These are phyloP conservation scores for Bubalus kerabau DNA, from an alignment of 2,113 vertebrate genomes.

Conservation along the genomic window DNA sequence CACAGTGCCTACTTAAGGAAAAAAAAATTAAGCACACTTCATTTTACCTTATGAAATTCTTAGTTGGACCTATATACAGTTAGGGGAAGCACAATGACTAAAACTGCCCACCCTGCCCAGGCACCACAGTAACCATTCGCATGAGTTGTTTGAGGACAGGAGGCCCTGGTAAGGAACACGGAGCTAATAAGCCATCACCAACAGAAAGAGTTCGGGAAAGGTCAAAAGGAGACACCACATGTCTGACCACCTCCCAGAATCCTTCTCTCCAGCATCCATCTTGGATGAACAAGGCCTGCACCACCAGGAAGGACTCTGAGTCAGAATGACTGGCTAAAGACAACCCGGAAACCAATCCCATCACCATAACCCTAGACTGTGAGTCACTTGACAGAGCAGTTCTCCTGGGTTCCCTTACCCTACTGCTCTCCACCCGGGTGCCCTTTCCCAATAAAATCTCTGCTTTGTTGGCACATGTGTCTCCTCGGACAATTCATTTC, in stretches of 20 bases:
- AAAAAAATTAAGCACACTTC: neutral
- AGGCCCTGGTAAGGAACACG: neutral
- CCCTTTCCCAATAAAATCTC: neutral
- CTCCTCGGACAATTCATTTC: neutral
- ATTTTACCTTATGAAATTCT: conserved; percentile 10
- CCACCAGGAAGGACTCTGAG: neutral
- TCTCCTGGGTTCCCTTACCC: neutral
- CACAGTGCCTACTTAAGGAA: neutral
- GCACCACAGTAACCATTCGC: neutral
- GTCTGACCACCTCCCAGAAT: neutral
- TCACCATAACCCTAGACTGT: neutral
- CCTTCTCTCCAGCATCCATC: neutral
- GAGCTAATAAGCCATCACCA: neutral
- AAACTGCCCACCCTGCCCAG: neutral
- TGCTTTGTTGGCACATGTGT: neutral
- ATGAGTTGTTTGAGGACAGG: neutral
- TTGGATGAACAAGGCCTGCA: neutral
- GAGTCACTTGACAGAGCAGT: neutral
- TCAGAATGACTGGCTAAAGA: neutral
- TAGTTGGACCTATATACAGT: neutral
- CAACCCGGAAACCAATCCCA: neutral
- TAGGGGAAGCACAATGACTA: neutral
- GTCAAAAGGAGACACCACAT: neutral
- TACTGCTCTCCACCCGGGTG: neutral
- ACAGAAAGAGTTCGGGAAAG: neutral